Evolutionary conservation across 2,113 vertebrate genomes (phyloP).

Genomic region (Oxyura jamaicensis): DNA sequence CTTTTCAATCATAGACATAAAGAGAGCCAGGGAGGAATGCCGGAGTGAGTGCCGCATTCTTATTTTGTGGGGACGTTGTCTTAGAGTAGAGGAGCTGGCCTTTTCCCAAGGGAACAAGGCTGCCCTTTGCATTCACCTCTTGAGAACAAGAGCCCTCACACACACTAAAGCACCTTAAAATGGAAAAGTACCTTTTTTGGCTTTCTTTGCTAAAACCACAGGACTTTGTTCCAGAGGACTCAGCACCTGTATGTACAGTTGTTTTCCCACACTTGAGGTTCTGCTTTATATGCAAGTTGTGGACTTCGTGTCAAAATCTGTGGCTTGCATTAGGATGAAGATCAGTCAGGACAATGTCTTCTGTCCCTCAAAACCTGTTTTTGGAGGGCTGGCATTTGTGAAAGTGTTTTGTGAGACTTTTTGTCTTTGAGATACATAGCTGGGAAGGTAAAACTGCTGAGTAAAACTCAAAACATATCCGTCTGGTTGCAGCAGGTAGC

Average conservation of each 20-base stretch:
- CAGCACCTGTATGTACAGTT: background rate
- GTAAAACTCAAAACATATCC: background rate
- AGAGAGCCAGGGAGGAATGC: background rate
- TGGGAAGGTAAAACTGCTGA: background rate
- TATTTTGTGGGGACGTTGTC: background rate
- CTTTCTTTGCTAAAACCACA: background rate
- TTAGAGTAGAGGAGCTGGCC: background rate
- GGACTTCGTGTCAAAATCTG: background rate
- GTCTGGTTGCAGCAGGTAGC: background rate
- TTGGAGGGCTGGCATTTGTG: background rate
- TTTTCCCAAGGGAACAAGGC: conserved; percentile 20
- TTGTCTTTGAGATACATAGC: background rate
- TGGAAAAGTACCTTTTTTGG: background rate
- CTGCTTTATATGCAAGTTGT: background rate
- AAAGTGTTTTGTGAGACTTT: background rate
- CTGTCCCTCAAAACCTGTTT: background rate
- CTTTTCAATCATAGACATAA: background rate
- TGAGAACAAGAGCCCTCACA: background rate
- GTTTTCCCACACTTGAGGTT: background rate
- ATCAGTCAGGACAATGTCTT: background rate
- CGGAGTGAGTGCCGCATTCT: background rate
- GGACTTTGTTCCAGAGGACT: background rate
- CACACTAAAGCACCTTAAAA: background rate
- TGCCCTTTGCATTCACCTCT: background rate
- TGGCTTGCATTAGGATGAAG: background rate